Conservation (phyloP, 2,888 invertebrate species). For the Limnephilus marmoratus region DNA sequence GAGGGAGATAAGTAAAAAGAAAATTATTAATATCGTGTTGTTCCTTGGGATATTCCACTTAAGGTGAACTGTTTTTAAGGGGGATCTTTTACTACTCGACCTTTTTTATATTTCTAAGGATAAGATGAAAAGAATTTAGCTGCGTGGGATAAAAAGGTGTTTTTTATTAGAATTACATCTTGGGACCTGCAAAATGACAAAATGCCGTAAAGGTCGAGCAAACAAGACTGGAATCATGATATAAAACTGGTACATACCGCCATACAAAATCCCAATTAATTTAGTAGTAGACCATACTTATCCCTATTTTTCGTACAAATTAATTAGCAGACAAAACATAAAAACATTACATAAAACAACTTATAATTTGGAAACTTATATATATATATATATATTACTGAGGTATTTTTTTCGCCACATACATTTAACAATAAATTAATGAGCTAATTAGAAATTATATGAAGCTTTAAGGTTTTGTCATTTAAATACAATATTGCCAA, state of each 20-base stretch:
- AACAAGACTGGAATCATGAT: neutral
- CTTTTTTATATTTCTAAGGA: neutral
- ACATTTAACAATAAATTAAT: neutral
- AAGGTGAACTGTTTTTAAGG: neutral
- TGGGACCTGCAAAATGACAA: conserved; percentile 3
- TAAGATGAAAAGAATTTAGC: neutral
- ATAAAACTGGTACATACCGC: neutral
- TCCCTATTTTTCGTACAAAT: neutral
- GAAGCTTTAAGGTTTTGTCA: neutral
- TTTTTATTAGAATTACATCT: conserved; percentile 3
- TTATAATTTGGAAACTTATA: neutral
- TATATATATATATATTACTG: neutral
- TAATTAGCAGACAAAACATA: neutral
- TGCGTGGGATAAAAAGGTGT: neutral
- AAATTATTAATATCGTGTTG: neutral
- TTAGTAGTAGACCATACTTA: neutral
- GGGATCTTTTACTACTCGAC: neutral
- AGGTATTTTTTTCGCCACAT: neutral
- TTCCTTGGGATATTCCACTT: neutral
- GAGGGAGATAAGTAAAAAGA: neutral
- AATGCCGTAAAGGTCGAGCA: neutral
- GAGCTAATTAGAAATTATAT: neutral
- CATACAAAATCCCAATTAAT: neutral
- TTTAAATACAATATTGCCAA: neutral
- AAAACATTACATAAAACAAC: neutral